Evolutionary conservation across 2,888 invertebrate genomes (phyloP).

Genomic region (Arenicola marina): DNA sequence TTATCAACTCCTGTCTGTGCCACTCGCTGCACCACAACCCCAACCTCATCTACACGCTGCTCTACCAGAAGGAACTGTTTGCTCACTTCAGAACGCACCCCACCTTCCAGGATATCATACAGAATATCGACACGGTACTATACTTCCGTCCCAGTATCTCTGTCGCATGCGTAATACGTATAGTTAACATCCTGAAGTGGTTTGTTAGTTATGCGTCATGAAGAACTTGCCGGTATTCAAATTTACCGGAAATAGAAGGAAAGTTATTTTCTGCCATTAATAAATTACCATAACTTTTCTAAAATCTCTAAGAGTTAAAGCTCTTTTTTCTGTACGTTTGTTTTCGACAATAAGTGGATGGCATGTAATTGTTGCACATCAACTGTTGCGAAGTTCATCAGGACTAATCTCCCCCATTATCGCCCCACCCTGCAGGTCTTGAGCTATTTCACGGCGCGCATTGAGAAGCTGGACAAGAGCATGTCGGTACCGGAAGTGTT

Average conservation of each 20-base stretch:
- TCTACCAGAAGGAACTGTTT: conserved; percentile 88
- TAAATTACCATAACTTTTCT: no score
- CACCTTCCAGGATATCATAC: conserved; percentile 86
- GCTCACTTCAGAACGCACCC: conserved; percentile 76
- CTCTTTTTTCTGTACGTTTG: no score
- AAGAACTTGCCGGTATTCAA: no score
- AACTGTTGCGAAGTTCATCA: no score
- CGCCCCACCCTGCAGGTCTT: conserved; percentile 65
- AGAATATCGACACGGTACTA: conserved; percentile 89
- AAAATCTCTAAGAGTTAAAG: no score
- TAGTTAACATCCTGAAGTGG: no score
- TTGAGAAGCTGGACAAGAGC: conserved; percentile 66
- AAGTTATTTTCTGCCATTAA: no score
- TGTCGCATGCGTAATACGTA: neutral
- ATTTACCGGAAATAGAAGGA: no score
- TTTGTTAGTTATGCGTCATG: no score
- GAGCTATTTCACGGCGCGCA: conserved; percentile 71
- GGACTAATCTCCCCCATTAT: no score
- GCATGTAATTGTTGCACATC: no score
- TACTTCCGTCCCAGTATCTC: neutral
- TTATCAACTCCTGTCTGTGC: conserved; percentile 91
- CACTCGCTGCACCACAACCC: conserved; percentile 85
- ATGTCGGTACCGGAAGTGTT: conserved; percentile 86
- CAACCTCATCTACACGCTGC: conserved; percentile 90
- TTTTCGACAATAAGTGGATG: no score